phyloP scores from a whole-genome alignment of 1,140 invertebrate genomes.

The Lithobius niger region DNA sequence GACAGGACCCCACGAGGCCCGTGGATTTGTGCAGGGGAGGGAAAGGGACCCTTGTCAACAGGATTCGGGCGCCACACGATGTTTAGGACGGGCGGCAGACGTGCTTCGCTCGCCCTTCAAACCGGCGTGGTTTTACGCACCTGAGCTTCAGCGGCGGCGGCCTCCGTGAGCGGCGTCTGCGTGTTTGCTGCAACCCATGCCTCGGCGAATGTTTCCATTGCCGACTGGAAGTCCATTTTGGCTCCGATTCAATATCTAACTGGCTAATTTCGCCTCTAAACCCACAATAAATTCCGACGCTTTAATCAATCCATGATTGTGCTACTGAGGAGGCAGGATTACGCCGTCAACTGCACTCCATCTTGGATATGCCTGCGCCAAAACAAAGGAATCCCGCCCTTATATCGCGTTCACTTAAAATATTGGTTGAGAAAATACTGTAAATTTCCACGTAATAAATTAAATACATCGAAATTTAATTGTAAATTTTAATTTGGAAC shows the following conservation, averaged over 20 bases:
- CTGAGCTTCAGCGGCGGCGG: slow-evolving; percentile 25
- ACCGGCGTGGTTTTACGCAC: slow-evolving; percentile 21
- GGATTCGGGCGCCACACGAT: too few relatives aligned
- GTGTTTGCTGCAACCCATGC: slow-evolving; percentile 89
- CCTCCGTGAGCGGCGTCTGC: slow-evolving; percentile 38
- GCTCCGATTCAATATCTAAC: slow-evolving; percentile 10
- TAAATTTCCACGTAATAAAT: too few relatives aligned
- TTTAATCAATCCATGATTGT: slow-evolving; percentile 10
- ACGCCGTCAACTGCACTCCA: slow-evolving; percentile 7
- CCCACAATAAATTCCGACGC: slow-evolving; percentile 9
- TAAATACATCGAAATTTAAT: too few relatives aligned
- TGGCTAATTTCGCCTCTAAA: slow-evolving; percentile 10
- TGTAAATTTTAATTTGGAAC: not conserved
- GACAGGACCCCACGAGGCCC: not conserved
- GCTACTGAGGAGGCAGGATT: slow-evolving; percentile 5
- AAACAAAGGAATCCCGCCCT: not conserved
- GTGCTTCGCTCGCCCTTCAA: not conserved
- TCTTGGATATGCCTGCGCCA: not conserved
- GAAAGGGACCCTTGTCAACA: too few relatives aligned
- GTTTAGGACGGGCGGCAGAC: too few relatives aligned
- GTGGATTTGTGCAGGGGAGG: too few relatives aligned
- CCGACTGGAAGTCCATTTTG: slow-evolving; percentile 87
- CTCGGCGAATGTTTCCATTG: slow-evolving; percentile 92
- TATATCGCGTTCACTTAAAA: too few relatives aligned
- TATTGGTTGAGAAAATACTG: too few relatives aligned